A percentile compares a stretch with the other conserved stretches of the same genome.
Evolutionary conservation across 2,113 vertebrate species (phyloP).

Genomic region (Eupsittula cactorum): DNA sequence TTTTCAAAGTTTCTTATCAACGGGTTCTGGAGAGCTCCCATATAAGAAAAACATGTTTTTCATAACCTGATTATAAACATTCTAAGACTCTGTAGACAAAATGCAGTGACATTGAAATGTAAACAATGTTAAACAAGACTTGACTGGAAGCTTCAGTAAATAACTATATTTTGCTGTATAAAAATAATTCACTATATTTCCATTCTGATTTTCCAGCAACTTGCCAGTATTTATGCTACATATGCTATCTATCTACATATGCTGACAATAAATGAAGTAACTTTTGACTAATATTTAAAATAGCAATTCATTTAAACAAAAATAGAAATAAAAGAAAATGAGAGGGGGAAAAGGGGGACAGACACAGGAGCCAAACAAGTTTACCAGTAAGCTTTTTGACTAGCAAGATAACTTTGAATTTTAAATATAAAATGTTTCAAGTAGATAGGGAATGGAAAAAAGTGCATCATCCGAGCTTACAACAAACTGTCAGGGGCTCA

Average conservation of each 20-base stretch:
- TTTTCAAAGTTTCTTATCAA: background rate
- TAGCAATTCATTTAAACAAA: background rate
- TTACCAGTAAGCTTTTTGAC: background rate
- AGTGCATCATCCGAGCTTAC: background rate
- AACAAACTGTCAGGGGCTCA: background rate
- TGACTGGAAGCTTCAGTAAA: background rate
- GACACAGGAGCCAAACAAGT: background rate
- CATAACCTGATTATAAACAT: background rate
- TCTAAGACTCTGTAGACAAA: background rate
- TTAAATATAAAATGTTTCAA: background rate
- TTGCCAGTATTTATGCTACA: background rate
- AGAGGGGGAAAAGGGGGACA: rapidly evolving
- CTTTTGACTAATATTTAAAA: background rate
- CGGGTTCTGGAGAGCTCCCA: background rate
- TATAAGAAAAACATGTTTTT: background rate
- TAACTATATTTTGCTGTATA: background rate
- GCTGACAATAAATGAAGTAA: background rate
- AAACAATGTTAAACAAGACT: background rate
- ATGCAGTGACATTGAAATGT: background rate
- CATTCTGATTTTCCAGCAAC: background rate
- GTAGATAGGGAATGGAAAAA: background rate
- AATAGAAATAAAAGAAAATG: background rate
- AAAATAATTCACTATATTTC: background rate
- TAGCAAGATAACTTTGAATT: background rate
- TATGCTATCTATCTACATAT: background rate